phyloP scores from a whole-genome alignment of 2,888 invertebrate species.

The Chromoteleia sp. region DNA sequence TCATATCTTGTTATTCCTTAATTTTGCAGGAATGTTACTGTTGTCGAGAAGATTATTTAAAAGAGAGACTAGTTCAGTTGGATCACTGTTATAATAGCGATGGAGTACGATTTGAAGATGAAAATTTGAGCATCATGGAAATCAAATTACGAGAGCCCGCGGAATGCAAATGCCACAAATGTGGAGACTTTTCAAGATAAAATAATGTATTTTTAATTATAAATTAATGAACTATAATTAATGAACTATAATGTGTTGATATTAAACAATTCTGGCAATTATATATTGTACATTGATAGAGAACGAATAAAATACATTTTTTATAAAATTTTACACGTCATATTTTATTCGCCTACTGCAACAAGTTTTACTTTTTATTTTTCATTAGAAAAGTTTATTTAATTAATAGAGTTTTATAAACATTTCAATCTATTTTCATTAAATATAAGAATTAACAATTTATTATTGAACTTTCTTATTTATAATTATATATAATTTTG shows the following conservation, averaged over 20 bases:
- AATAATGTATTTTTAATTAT: not conserved
- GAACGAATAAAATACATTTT: conserved; percentile 7
- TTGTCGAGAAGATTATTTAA: conserved; percentile 94
- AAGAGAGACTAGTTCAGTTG: conserved; percentile 91
- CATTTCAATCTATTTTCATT: no score
- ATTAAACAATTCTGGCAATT: no score
- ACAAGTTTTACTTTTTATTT: no score
- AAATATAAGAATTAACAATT: no score
- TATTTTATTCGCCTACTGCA: no score
- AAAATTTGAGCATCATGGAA: conserved; percentile 91
- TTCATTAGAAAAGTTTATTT: no score
- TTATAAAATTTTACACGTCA: no score
- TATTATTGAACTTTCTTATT: not conserved
- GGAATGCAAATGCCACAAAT: conserved; percentile 96
- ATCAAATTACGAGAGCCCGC: conserved; percentile 94
- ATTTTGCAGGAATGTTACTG: conserved; percentile 93
- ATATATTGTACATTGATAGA: no score
- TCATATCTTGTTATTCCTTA: no score
- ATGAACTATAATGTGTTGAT: not conserved
- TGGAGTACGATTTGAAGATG: conserved; percentile 90
- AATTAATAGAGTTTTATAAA: no score
- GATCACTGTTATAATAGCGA: conserved; percentile 96
- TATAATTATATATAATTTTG: not conserved
- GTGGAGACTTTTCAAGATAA: conserved; percentile 90
- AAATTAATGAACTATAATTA: not conserved